Evolutionary conservation across 2,797 vertebrate species (phyloP), one percentile per base, ranked within the genome.

Genomic region (Neosilurus hyrtlii): DNA sequence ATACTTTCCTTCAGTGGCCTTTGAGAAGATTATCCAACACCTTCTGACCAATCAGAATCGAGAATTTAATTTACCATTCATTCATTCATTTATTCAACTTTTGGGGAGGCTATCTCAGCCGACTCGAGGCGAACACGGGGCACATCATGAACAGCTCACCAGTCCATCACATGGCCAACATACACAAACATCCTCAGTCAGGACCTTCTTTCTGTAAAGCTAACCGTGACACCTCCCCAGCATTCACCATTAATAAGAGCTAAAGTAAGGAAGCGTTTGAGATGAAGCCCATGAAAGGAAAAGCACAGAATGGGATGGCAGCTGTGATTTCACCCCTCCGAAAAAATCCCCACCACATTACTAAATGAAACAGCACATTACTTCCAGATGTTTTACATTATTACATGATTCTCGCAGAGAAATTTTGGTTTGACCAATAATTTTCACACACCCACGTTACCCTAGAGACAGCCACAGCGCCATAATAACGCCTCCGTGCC

Each of bases 301-400:
- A 68, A 22, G 37, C 37, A 43, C 37, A 30, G 2, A 9, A 24
- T 1, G 26, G 14, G 15, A 16, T 18, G 26, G 63, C 16, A 35
- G 14, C n/a, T 54, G 1, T 35, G 20, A 67, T 57, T 57, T 7
- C n/a, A 52, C n/a, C 67, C 37, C 37, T 4, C 22, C 6, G 37
- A 43, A 43, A 43, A 43, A 43, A 16, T 0, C 56, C 18, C 56
- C 56, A 1, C 56, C 66, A 24, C 4, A 49, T 37, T 73, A 24
- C 26, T 52, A 37, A 12, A 12, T 8, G 72, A 37, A 82, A 67
- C 20, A 43, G 52, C 2, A 43, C 8, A 70, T 65, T 1, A 79
- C 9, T 57, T 79, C 76, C 76, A 79, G 76, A 79, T 83, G 75
- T 71, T 20, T 35, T 76, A 22, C 35, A 66, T 82, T 75, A 26